Evolutionary conservation across 2,888 invertebrate species (phyloP).

Genomic region (Caenorhabditis sp.): DNA sequence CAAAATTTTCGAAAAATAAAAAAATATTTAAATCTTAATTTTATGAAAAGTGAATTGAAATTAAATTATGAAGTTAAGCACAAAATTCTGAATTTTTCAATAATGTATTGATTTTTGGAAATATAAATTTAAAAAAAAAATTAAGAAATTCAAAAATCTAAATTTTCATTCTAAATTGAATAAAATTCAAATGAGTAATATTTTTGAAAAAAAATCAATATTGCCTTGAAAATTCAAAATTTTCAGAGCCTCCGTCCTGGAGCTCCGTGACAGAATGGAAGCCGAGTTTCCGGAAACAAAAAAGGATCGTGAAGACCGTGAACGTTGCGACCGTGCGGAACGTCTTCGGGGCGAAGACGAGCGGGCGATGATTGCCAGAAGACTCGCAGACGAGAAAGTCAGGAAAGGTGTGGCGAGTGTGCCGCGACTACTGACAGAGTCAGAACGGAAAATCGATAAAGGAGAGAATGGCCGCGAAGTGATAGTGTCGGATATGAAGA

Average conservation of each 20-base stretch:
- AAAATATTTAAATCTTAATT: no score
- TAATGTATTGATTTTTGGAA: no score
- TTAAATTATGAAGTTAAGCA: no score
- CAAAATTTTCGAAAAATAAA: no score
- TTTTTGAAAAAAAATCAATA: background rate
- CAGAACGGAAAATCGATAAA: slow-evolving; percentile 30
- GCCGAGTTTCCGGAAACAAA: slow-evolving; percentile 49
- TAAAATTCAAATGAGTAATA: background rate
- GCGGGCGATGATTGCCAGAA: background rate
- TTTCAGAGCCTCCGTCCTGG: slow-evolving; percentile 27
- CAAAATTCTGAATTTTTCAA: no score
- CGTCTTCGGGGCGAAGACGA: slow-evolving; percentile 53
- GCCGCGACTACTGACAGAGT: slow-evolving; percentile 39
- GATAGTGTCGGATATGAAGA: slow-evolving; percentile 40
- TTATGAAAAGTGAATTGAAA: no score
- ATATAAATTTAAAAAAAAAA: no score
- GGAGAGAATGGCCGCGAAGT: slow-evolving; percentile 35
- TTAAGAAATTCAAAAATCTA: no score
- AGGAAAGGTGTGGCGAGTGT: slow-evolving; percentile 20
- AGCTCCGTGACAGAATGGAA: slow-evolving; percentile 29
- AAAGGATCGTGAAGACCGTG: slow-evolving; percentile 59
- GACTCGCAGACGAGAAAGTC: slow-evolving; percentile 37
- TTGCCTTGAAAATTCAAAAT: background rate
- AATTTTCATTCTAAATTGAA: background rate
- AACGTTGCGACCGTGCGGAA: slow-evolving; percentile 51